These are phyloP conservation scores for Anneissia japonica DNA, from an alignment of 35 echinoderm and acorn worm genomes.

Conservation along the genomic window DNA sequence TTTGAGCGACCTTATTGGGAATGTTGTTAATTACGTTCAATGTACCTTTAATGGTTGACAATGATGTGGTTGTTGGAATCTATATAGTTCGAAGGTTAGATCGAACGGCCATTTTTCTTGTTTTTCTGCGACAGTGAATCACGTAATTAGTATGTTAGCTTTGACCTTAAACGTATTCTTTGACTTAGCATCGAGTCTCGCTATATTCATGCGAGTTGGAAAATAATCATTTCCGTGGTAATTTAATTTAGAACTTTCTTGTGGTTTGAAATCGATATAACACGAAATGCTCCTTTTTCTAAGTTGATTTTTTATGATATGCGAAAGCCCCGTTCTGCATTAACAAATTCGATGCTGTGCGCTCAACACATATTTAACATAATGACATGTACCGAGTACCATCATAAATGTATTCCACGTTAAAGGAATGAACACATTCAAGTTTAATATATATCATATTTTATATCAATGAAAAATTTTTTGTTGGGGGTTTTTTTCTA, in stretches of 20 bases:
- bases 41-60: background rate
- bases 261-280: too few species aligned
- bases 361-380: too few species aligned
- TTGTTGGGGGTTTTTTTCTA: too few species aligned
- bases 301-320: too few species aligned
- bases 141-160: background rate
- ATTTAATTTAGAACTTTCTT: background rate
- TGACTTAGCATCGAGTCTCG: background rate
- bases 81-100: background rate
- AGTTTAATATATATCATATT: too few species aligned
- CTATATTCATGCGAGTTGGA: background rate
- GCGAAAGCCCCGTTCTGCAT: too few species aligned
- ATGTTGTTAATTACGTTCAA: background rate
- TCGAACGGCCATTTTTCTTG: background rate
- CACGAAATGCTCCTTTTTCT: too few species aligned
- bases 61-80: background rate
- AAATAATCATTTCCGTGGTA: background rate
- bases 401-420: too few species aligned
- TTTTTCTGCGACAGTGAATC: background rate
- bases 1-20: background rate
- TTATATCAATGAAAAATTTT: too few species aligned
- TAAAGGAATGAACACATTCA: too few species aligned
- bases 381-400: too few species aligned
- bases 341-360: background rate
- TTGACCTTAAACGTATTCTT: background rate